Conservation (phyloP, 1,140 invertebrate species). For the Archegozetes longisetosus region DNA sequence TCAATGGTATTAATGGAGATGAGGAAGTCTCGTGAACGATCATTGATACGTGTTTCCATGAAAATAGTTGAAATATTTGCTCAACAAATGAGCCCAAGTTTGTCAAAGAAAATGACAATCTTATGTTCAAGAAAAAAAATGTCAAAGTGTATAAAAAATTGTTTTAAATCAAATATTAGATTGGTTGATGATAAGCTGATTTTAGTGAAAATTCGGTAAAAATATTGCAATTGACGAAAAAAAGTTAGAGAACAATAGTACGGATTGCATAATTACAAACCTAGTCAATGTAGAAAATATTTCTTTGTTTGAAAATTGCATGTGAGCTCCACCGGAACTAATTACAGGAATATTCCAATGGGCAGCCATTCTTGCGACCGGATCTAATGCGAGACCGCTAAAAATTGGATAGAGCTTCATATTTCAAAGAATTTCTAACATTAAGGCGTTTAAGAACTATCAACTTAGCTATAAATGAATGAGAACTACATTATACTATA, state of each 20-base stretch:
- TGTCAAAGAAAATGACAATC: constrained; percentile 10
- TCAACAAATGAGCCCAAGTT: constrained; percentile 10
- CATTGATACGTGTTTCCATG: constrained; percentile 13
- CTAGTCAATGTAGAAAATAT: constrained; percentile 68
- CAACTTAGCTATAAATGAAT: too few species aligned
- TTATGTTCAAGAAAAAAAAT: too few species aligned
- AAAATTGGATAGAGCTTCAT: too few species aligned
- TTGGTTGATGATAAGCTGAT: too few species aligned
- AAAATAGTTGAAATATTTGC: constrained; percentile 1
- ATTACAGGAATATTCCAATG: constrained; percentile 75
- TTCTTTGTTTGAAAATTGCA: constrained; percentile 64
- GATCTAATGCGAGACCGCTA: constrained; percentile 61
- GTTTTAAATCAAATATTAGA: not conserved
- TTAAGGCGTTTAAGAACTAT: too few species aligned
- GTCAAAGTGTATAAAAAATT: not conserved
- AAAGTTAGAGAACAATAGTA: too few species aligned
- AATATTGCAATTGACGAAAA: too few species aligned
- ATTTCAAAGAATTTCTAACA: too few species aligned
- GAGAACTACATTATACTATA: too few species aligned
- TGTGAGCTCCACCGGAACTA: constrained; percentile 45
- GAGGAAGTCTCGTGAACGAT: constrained; percentile 3
- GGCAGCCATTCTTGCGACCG: constrained; percentile 60
- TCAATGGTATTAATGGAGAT: constrained; percentile 6
- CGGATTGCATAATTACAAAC: too few species aligned
- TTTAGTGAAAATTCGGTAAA: too few species aligned